phyloP scores from a whole-genome alignment of 2,888 invertebrate genomes.

The Stegophylla sp. region DNA sequence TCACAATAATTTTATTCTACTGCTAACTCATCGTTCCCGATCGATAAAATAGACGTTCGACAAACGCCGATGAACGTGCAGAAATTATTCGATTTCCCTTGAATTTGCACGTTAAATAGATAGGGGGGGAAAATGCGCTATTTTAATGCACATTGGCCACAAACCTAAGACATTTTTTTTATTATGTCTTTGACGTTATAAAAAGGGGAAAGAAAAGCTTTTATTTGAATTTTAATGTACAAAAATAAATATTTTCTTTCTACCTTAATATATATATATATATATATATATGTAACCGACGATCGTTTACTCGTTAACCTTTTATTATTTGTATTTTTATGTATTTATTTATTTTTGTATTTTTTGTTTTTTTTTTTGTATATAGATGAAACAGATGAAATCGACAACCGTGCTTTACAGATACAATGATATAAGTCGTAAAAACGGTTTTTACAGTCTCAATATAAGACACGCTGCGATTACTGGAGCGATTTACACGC shows the following conservation, averaged over 20 bases:
- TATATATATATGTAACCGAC: background rate
- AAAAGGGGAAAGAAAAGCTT: no score
- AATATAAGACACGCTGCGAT: constrained; percentile 72
- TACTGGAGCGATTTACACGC: constrained; percentile 76
- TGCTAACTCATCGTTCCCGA: no score
- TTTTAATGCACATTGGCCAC: no score
- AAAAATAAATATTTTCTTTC: background rate
- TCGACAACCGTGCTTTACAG: constrained; percentile 61
- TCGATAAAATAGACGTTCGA: no score
- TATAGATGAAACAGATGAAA: constrained; percentile 54
- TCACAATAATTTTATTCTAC: no score
- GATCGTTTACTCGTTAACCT: background rate
- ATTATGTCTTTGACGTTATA: no score
- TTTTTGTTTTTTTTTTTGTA: constrained; percentile 16
- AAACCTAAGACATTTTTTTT: no score
- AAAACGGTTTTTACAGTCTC: constrained; percentile 69
- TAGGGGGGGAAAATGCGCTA: no score
- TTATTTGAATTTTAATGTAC: background rate
- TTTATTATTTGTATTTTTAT: background rate
- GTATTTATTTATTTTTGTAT: background rate
- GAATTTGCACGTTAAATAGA: no score
- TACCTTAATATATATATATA: background rate
- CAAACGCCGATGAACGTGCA: no score
- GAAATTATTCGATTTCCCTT: no score
- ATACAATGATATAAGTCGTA: constrained; percentile 61